Evolutionary conservation across 2,888 invertebrate species (phyloP).

Genomic region (Drosophila falleni): DNA sequence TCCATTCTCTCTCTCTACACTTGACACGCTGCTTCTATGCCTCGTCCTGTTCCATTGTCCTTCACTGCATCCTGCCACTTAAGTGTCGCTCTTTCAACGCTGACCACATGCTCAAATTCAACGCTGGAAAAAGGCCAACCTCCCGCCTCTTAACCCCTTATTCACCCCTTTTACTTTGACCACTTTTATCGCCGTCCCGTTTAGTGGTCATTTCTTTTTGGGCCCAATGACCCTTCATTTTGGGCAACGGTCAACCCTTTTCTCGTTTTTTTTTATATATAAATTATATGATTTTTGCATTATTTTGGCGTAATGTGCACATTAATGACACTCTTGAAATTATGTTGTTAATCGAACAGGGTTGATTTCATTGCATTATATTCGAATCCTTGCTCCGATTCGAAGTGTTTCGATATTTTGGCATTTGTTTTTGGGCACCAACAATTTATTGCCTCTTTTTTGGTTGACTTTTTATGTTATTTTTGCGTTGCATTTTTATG

Average conservation of each 20-base stretch:
- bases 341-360: slow-evolving; percentile 77
- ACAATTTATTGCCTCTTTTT: slow-evolving; percentile 69
- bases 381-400: slow-evolving; percentile 13
- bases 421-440: slow-evolving; percentile 50
- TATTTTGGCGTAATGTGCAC: slow-evolving; percentile 79
- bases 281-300: slow-evolving; percentile 80
- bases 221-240: slow-evolving; percentile 48
- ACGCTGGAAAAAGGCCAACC: slow-evolving; percentile 55
- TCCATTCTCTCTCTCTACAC: background rate
- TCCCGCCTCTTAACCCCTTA: slow-evolving; percentile 64
- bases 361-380: slow-evolving; percentile 17
- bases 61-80: slow-evolving; percentile 31
- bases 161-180: slow-evolving; percentile 44
- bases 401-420: slow-evolving; percentile 21
- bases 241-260: slow-evolving; percentile 50
- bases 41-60: slow-evolving; percentile 26
- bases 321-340: slow-evolving; percentile 79
- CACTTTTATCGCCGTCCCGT: slow-evolving; percentile 68
- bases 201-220: slow-evolving; percentile 57
- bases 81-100: slow-evolving; percentile 47
- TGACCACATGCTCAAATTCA: slow-evolving; percentile 72
- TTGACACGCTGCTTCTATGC: slow-evolving; percentile 15
- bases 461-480: slow-evolving; percentile 74
- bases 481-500: slow-evolving; percentile 78
- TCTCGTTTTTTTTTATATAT: slow-evolving; percentile 44